phyloP scores from a whole-genome alignment of 2,888 invertebrate genomes.

The Acrobasis consociella region DNA sequence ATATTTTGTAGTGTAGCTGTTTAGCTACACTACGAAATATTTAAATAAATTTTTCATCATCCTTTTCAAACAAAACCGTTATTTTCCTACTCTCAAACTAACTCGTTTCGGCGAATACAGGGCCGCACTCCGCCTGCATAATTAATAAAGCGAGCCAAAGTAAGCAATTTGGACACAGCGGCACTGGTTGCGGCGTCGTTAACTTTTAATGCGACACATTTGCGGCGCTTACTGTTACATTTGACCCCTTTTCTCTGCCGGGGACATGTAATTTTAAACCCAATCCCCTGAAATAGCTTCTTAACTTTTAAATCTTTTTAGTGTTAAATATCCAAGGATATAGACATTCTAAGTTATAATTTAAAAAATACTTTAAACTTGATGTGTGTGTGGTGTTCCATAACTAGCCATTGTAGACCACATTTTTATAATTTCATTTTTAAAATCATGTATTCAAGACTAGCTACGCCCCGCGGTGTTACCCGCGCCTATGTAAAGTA shows the following conservation, averaged over 20 bases:
- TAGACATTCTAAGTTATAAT: too few species aligned
- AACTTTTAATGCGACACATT: slow-evolving; percentile 65
- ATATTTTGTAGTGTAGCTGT: too few species aligned
- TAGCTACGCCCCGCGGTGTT: too few species aligned
- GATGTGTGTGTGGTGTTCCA: too few species aligned
- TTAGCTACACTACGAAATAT: not conserved
- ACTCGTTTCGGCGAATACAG: slow-evolving; percentile 52
- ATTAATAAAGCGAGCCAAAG: slow-evolving; percentile 72
- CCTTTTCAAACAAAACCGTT: slow-evolving; percentile 39
- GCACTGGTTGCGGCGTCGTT: slow-evolving; percentile 69
- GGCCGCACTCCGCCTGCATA: slow-evolving; percentile 65
- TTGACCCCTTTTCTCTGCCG: slow-evolving; percentile 29
- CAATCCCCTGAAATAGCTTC: too few species aligned
- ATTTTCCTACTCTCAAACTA: slow-evolving; percentile 54
- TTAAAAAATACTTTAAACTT: too few species aligned
- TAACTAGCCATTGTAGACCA: too few species aligned
- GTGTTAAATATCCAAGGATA: too few species aligned
- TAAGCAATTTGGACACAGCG: slow-evolving; percentile 75
- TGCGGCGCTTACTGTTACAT: slow-evolving; percentile 42
- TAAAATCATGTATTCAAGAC: too few species aligned
- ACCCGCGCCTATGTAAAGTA: too few species aligned
- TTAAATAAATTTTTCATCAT: slow-evolving; percentile 5
- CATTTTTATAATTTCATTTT: too few species aligned
- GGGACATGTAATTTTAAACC: not conserved
- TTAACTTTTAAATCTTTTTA: too few species aligned